Evolutionary conservation across 2,888 invertebrate genomes (phyloP), one percentile per base, ranked within the genome.

Genomic region (Liopterus haemorrhoidalis): DNA sequence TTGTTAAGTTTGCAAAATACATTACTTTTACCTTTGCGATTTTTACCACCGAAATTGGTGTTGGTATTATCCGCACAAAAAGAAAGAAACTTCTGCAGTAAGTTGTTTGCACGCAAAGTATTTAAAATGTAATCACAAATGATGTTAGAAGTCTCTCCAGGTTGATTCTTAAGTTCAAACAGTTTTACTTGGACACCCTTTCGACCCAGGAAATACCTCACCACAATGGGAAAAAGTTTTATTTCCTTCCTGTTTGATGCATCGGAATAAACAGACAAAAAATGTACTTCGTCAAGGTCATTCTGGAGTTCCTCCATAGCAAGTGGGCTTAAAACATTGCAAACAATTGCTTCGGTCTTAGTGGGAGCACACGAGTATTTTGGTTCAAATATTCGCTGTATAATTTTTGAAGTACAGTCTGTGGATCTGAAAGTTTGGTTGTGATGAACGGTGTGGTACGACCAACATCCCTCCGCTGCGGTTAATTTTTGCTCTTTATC

Each of bases 191-290:
- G 48, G 31, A 52, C 40, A n/a, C 54, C 54, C 42, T 49, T 42
- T 21, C 50, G 46, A 12, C 49, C 44, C 44, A 16, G 27, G 54
- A 56, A 58, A 53, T 36, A 58, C 20, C 54, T 47, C 9, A 58
- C 45, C 35, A 57, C 5, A 52, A 59, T 30, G 27, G 60, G 59
- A 30, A 47, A 62, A 54, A 61, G 48, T 56, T 63, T 63, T 28
- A 49, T 55, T 40, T 45, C 42, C 42, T 54, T 54, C 45, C 60
- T 56, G 49, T 62, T 61, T 54, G 57, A 63, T 48, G 60, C 59
- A 38, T 44, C 28, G 38, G 37, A 38, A 44, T 42, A 42, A 35
- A 45, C 38, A 20, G 44, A 38, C 22, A 44, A 28, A 28, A 44
- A 38, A 28, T 30, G 12, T 18, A 9, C 30, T 40, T 45, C 40